Evolutionary conservation across 2,113 vertebrate genomes (phyloP), one percentile per base, ranked within the genome.

Genomic region (Malurus cyaneus): DNA sequence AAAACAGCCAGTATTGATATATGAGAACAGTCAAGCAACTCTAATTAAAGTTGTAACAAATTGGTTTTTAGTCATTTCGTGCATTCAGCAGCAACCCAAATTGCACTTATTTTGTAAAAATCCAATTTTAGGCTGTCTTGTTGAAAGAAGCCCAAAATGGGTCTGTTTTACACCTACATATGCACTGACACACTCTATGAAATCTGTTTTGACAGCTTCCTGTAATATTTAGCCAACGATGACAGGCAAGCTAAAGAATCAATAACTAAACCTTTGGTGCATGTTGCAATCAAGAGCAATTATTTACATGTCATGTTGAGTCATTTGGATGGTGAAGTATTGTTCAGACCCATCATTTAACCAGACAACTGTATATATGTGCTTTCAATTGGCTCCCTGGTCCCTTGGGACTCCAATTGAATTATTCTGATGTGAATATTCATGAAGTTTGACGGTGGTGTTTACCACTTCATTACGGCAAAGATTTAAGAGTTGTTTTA

Each of bases 381-480:
- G 70, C 67, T 94, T 96, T 93, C 94, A 95, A 78, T 94, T 87
- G 94, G 71, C 77, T 97, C 25, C 64, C 61, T 64, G 42, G 50
- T 82, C 77, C 67, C 85, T 92, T 80, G 81, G 53, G 92, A 92
- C 50, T 64, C 70, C 19, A 61, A 64, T 11, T 93, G 86, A 95
- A 95, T 96, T 96, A 96, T 96, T 92, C 92, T 92, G 60, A 79
- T 79, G 77, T 97, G 96, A 96, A 97, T 97, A 97, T 97, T 96
- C 96, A 97, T 97, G 85, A 96, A 57, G 12, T 86, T 90, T 97
- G 93, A 97, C 3, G 3, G 72, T 67, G 82, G 53, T 66, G 46
- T 96, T 97, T 96, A 92, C 86, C 73, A 96, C 92, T 96, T 96
- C 77, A 93, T 97, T 96, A 96, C 36, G 56, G 57, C 81, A 93